phyloP scores from a whole-genome alignment of 2,113 vertebrate species.

The Rhinoderma darwinii region DNA sequence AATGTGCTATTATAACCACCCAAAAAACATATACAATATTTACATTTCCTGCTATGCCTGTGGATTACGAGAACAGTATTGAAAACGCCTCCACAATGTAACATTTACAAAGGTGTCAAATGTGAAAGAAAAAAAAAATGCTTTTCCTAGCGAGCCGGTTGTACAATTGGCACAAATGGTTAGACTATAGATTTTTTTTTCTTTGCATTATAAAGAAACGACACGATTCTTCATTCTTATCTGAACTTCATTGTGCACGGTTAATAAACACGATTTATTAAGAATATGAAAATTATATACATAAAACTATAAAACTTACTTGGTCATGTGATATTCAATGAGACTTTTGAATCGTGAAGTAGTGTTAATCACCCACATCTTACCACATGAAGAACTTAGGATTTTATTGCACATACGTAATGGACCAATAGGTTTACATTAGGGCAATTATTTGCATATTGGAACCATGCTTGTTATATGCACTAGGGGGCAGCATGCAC shows the following conservation, averaged over 20 bases:
- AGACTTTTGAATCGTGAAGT: neutral
- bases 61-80: no score
- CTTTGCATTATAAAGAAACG: no score
- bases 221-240: neutral
- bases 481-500: constrained; percentile 35
- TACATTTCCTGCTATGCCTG: no score
- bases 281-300: neutral
- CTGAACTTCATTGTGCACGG: neutral
- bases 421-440: neutral
- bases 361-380: neutral
- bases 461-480: neutral
- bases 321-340: neutral
- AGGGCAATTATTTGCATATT: neutral
- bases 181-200: no score
- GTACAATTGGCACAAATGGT: no score
- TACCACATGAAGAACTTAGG: neutral
- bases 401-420: neutral
- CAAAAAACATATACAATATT: no score
- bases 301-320: neutral
- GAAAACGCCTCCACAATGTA: no score
- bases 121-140: no score
- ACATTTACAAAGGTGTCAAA: no score
- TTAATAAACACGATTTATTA: neutral
- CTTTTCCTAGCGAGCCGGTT: no score
- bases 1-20: neutral